Percentiles rank a stretch among this genome's conserved stretches.
Evolutionary conservation across 1,140 invertebrate species (phyloP).

Genomic region (Brachionus sp.): DNA sequence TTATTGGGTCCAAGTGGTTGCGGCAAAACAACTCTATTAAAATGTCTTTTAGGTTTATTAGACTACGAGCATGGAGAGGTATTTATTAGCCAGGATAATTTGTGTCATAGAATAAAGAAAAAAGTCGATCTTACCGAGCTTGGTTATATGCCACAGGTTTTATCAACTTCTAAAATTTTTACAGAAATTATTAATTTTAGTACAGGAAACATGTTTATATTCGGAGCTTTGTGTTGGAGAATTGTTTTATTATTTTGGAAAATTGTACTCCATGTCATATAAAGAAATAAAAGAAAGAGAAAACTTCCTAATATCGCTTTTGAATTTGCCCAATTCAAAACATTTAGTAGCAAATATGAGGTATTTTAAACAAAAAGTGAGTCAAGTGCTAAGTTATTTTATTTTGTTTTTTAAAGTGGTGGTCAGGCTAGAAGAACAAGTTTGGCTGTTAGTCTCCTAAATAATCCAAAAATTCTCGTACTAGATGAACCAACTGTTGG

Average conservation of each 20-base stretch:
- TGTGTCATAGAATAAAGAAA: constrained; percentile 48
- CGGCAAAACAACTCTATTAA: constrained; percentile 59
- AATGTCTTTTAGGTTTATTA: constrained; percentile 57
- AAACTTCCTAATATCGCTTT: constrained; percentile 79
- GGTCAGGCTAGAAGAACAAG: constrained; percentile 86
- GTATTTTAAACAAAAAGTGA: constrained; percentile 60
- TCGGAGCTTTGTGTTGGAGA: constrained; percentile 89
- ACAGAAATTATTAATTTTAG: background rate
- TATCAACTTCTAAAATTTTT: background rate
- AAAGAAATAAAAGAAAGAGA: constrained; percentile 80
- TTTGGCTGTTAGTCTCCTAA: constrained; percentile 83
- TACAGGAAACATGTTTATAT: constrained; percentile 82
- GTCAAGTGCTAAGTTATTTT: too few relatives aligned
- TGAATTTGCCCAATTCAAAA: constrained; percentile 51
- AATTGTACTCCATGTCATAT: constrained; percentile 80
- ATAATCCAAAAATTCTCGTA: constrained; percentile 86
- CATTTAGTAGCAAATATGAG: constrained; percentile 75
- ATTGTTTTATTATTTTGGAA: constrained; percentile 91
- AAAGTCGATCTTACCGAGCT: constrained; percentile 57
- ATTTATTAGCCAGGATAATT: constrained; percentile 53
- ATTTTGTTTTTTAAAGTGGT: constrained; percentile 68
- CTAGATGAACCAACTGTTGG: constrained; percentile 95
- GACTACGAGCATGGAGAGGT: constrained; percentile 53
- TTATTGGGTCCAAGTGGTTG: constrained; percentile 56
- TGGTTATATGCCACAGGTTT: constrained; percentile 60